Conservation (phyloP, 2,888 invertebrate genomes). For the Leptopilina syphax region DNA sequence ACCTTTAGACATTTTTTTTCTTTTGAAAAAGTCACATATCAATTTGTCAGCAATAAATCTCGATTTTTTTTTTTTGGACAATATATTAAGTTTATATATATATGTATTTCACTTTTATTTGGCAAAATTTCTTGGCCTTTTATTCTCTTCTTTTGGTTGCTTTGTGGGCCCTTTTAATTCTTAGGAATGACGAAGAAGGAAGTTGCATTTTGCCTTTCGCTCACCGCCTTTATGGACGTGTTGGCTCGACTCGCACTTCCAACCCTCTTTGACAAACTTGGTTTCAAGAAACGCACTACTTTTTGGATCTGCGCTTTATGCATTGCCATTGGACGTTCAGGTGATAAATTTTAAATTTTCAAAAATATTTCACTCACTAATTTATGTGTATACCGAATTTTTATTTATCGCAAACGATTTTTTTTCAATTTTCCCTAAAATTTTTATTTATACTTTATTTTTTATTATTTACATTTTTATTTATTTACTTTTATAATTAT, state of each 20-base stretch:
- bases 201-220: conserved; percentile 85
- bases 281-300: conserved; percentile 84
- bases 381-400: no score
- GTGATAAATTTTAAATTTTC: conserved; percentile 78
- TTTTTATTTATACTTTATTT: no score
- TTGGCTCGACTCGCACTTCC: conserved; percentile 85
- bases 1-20: conserved; percentile 9
- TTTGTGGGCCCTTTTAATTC: conserved; percentile 40
- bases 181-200: conserved; percentile 79
- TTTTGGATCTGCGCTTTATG: conserved; percentile 86
- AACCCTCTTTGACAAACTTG: conserved; percentile 84
- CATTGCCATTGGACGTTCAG: conserved; percentile 85
- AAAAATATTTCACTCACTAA: no score
- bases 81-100: neutral
- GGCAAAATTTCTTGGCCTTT: conserved; percentile 25
- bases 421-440: no score
- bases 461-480: no score
- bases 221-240: conserved; percentile 87
- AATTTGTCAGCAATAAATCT: conserved; percentile 39
- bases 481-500: no score
- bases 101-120: neutral
- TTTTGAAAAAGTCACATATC: conserved; percentile 16
- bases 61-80: neutral
- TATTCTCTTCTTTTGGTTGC: conserved; percentile 30
- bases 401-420: no score